phyloP scores from a whole-genome alignment of 1,140 invertebrate genomes.

The Sarcophaga bullata region DNA sequence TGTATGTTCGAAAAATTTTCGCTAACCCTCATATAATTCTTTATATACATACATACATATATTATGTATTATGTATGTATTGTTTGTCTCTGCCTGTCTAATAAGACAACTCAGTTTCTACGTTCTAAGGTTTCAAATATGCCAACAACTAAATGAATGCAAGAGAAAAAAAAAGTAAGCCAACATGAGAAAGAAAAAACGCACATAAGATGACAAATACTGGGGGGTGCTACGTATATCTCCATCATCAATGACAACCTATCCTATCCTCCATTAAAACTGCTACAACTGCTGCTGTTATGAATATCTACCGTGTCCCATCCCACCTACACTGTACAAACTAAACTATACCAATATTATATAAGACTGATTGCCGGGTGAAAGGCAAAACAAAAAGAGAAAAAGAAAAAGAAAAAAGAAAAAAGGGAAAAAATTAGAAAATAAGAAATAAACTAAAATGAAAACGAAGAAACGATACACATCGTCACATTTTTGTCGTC shows the following conservation, averaged over 20 bases:
- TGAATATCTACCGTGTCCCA: neutral
- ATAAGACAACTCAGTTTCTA: neutral
- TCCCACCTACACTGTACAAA: neutral
- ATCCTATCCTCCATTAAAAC: no score
- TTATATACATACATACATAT: no score
- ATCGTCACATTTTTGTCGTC: neutral
- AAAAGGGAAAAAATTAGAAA: neutral
- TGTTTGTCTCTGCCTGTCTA: neutral
- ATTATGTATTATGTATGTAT: neutral
- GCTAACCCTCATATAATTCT: no score
- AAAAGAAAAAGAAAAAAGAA: no score
- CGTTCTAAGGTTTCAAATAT: slow-evolving; percentile 10
- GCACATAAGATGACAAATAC: slow-evolving; percentile 11
- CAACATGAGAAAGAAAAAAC: neutral
- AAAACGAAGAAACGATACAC: neutral
- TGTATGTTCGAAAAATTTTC: no score
- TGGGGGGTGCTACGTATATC: no score
- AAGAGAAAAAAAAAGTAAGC: no score
- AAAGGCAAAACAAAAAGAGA: neutral
- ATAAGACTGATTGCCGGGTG: slow-evolving; percentile 9
- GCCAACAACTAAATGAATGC: neutral
- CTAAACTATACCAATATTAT: slow-evolving; percentile 15
- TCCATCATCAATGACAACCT: no score
- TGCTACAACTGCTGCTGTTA: neutral
- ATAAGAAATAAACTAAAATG: neutral